These are phyloP conservation scores for Setipinna tenuifilis DNA, from an alignment of 2,797 vertebrate species.

Conservation along the genomic window DNA sequence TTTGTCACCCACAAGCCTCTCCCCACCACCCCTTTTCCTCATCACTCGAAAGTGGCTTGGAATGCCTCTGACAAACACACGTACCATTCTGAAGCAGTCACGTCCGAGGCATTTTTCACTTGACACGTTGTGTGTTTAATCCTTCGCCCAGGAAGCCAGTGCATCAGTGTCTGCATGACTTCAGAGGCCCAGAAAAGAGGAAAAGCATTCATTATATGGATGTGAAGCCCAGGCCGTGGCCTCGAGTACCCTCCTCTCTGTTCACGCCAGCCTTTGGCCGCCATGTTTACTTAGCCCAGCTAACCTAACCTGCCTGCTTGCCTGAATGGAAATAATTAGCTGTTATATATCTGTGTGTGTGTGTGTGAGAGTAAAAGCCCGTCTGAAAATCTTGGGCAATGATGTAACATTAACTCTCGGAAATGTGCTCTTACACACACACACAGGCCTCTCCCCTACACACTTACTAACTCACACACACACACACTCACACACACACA, in stretches of 20 bases:
- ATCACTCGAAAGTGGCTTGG: not conserved
- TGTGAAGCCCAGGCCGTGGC: not conserved
- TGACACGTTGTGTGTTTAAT: slow-evolving; percentile 15
- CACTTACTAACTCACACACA: too few species aligned
- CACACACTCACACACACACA: too few species aligned
- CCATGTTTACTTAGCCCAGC: not conserved
- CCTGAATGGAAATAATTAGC: not conserved
- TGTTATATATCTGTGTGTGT: not conserved
- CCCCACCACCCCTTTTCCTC: not conserved
- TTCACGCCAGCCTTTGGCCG: not conserved
- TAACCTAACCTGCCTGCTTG: not conserved
- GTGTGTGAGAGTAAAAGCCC: too few species aligned
- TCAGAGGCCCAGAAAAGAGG: not conserved
- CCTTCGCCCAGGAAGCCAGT: not conserved
- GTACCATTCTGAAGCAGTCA: not conserved
- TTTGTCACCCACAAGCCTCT: not conserved
- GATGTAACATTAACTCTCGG: not conserved
- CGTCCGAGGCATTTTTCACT: not conserved
- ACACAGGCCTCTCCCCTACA: too few species aligned
- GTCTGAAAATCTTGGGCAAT: not conserved
- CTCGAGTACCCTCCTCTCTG: not conserved
- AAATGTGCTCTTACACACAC: slow-evolving; percentile 7
- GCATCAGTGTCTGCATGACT: not conserved
- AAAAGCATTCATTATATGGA: not conserved
- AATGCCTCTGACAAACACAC: not conserved